phyloP scores from a whole-genome alignment of 2,888 invertebrate genomes.

The Fragum sueziense region DNA sequence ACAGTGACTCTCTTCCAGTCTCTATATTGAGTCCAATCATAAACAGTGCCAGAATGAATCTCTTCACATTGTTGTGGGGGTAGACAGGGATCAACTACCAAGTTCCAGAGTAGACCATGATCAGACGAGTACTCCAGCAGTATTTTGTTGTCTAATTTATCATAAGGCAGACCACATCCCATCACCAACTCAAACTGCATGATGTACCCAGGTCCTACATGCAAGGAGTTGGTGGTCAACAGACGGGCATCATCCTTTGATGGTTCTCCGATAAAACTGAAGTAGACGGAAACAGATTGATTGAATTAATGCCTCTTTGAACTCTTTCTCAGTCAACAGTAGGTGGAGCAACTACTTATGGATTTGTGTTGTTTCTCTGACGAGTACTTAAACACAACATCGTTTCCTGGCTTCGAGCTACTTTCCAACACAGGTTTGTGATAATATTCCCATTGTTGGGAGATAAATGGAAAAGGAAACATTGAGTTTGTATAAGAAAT shows the following conservation, averaged over 20 bases:
- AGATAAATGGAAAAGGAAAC: no score
- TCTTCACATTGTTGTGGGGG: slow-evolving; percentile 79
- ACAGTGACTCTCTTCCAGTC: slow-evolving; percentile 81
- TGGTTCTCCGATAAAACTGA: slow-evolving; percentile 70
- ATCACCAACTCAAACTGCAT: slow-evolving; percentile 83
- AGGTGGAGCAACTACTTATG: no score
- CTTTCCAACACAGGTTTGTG: no score
- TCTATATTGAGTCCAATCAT: slow-evolving; percentile 78
- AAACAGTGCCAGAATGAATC: slow-evolving; percentile 80
- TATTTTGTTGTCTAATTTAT: slow-evolving; percentile 71
- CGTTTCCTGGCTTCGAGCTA: no score
- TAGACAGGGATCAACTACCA: slow-evolving; percentile 79
- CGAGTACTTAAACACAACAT: no score
- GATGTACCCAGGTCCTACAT: slow-evolving; percentile 82
- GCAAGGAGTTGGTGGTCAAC: slow-evolving; percentile 80
- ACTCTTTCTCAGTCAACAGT: no score
- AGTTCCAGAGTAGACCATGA: slow-evolving; percentile 82
- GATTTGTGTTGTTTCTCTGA: no score
- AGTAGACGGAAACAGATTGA: no score
- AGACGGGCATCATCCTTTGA: slow-evolving; percentile 71
- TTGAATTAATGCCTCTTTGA: no score
- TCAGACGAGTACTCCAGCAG: slow-evolving; percentile 82
- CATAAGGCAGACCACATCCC: slow-evolving; percentile 79
- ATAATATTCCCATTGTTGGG: no score
- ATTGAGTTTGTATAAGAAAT: no score